Evolutionary conservation across 1,140 invertebrate genomes (phyloP).

Genomic region (Linepithema humile): DNA sequence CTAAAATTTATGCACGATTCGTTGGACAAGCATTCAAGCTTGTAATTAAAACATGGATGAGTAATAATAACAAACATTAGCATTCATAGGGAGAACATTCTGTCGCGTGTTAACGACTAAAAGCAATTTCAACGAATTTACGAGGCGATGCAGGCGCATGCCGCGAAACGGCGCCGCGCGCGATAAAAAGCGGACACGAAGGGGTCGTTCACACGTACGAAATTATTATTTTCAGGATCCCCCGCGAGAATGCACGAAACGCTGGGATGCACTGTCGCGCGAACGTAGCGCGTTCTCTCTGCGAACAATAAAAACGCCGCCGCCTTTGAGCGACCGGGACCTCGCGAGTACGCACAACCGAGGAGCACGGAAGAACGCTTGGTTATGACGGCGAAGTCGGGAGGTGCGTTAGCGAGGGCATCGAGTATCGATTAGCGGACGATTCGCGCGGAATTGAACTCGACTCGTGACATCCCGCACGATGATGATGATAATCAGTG

Average conservation of each 20-base stretch:
- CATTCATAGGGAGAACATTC: not conserved
- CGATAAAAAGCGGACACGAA: conserved; percentile 13
- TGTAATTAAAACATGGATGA: not conserved
- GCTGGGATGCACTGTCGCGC: conserved; percentile 37
- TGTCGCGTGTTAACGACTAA: not conserved
- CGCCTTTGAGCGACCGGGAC: conserved; percentile 1
- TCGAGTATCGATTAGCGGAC: conserved; percentile 67
- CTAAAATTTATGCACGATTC: not conserved
- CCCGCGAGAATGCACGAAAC: conserved; percentile 52
- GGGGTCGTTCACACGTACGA: conserved; percentile 3
- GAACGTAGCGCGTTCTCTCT: conserved; percentile 9
- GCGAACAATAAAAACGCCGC: not conserved
- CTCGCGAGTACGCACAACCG: conserved; percentile 25
- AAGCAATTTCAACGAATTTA: conserved; percentile 1
- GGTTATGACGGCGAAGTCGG: conserved; percentile 81
- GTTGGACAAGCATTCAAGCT: not conserved
- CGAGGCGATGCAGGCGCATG: not conserved
- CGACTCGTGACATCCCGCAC: conserved; percentile 30
- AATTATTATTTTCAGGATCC: conserved; percentile 64
- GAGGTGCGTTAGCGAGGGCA: conserved; percentile 65
- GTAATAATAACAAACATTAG: not conserved
- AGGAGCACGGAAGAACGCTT: conserved; percentile 28
- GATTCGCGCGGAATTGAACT: conserved; percentile 43
- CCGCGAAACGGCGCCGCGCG: conserved; percentile 25
- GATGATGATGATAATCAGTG: conserved; percentile 60